Conservation (phyloP, 2,113 vertebrate species). For the Chauna torquata region DNA sequence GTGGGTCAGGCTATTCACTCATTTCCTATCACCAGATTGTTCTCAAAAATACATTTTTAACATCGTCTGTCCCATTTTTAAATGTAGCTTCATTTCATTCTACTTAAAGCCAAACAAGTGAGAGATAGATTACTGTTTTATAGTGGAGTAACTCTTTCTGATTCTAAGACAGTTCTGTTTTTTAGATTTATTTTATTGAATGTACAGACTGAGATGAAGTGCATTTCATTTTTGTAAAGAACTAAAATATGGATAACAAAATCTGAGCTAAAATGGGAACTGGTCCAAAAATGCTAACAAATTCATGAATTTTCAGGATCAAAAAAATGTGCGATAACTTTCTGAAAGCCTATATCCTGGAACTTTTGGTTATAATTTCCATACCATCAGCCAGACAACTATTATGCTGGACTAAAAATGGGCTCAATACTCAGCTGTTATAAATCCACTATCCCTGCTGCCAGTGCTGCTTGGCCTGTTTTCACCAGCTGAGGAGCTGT, state of each 20-base stretch:
- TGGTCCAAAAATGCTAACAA: neutral
- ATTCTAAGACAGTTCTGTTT: neutral
- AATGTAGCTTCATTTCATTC: neutral
- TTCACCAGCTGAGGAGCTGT: neutral
- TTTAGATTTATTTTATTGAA: conserved; percentile 12
- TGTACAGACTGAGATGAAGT: neutral
- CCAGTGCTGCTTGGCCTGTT: neutral
- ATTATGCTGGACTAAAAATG: neutral
- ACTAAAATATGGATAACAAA: neutral
- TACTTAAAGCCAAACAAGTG: neutral
- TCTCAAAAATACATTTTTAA: neutral
- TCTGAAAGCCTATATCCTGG: neutral
- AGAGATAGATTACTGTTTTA: neutral
- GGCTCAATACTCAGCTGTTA: neutral
- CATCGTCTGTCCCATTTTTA: neutral
- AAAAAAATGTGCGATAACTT: neutral
- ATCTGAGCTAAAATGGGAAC: neutral
- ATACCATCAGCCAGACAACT: neutral
- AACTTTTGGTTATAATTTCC: neutral
- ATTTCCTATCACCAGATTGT: neutral
- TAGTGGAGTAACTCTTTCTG: neutral
- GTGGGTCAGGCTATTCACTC: neutral
- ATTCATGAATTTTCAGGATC: neutral
- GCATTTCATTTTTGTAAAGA: conserved; percentile 15
- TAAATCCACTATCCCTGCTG: neutral